These are phyloP conservation scores for Brachyalestes nurse DNA, from an alignment of 2,797 vertebrate species.

Conservation along the genomic window DNA sequence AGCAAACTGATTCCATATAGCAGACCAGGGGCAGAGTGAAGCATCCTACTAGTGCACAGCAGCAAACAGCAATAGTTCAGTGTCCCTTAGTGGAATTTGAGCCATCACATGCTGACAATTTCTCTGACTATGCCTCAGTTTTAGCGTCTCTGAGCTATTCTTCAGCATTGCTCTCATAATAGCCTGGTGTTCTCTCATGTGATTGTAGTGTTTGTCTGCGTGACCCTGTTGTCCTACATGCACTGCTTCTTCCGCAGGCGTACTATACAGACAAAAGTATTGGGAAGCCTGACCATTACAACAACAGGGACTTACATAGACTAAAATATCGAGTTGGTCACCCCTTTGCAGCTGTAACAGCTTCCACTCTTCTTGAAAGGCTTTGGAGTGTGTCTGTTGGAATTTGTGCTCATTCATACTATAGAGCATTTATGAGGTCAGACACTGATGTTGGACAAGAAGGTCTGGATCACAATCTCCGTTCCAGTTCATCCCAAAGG, in stretches of 20 bases:
- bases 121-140: neutral
- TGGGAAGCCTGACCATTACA: too few species aligned
- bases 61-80: neutral
- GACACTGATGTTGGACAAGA: too few species aligned
- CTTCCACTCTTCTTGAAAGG: too few species aligned
- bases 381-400: too few species aligned
- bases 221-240: neutral
- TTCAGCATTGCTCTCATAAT: conserved; percentile 41
- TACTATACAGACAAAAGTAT: too few species aligned
- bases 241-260: neutral
- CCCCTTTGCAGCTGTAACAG: too few species aligned
- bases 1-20: conserved; percentile 47
- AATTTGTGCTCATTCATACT: too few species aligned
- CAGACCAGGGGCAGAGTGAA: conserved; percentile 1
- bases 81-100: conserved; percentile 29
- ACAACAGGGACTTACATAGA: too few species aligned
- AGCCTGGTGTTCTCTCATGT: conserved; percentile 37
- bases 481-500: too few species aligned
- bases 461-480: too few species aligned
- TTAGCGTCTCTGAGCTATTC: conserved; percentile 9
- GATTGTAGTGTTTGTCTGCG: conserved; percentile 23
- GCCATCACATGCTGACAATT: conserved; percentile 56
- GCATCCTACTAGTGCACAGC: conserved; percentile 25
- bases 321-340: too few species aligned
- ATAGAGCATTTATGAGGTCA: too few species aligned